Conservation (phyloP, 2,797 vertebrate genomes). For the Rachycentron canadum region DNA sequence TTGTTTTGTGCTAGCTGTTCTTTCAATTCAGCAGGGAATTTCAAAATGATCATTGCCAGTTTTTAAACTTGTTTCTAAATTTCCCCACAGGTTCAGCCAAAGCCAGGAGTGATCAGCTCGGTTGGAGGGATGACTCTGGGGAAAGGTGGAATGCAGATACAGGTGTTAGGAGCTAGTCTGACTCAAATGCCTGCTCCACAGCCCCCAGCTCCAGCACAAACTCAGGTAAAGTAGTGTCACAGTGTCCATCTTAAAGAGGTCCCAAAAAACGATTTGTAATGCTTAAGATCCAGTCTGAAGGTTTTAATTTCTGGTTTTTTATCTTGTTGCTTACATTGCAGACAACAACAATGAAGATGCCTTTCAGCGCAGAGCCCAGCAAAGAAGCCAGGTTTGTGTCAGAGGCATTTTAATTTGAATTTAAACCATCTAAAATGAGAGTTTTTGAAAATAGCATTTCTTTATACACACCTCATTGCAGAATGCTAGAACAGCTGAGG, state of each 20-base stretch:
- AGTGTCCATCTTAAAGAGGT: background rate
- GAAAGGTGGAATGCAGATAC: conserved; percentile 85
- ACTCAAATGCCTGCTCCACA: conserved; percentile 83
- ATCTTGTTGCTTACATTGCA: conserved; percentile 63
- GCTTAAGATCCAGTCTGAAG: background rate
- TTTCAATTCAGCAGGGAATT: background rate
- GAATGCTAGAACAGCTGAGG: conserved; percentile 94
- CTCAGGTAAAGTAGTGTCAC: conserved; percentile 76
- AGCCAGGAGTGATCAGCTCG: conserved; percentile 87
- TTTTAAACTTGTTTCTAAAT: background rate
- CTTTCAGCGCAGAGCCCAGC: conserved; percentile 90
- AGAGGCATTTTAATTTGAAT: background rate
- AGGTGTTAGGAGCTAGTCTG: conserved; percentile 81
- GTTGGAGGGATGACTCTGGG: conserved; percentile 82
- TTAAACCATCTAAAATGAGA: background rate
- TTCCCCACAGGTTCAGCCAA: conserved; percentile 77
- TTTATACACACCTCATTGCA: conserved; percentile 59
- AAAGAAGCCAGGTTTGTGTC: conserved; percentile 92
- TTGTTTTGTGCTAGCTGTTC: background rate
- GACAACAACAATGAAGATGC: conserved; percentile 88
- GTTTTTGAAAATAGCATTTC: conserved; percentile 9
- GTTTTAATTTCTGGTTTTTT: conserved; percentile 27
- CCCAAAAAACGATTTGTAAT: background rate
- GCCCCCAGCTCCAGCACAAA: conserved; percentile 75
- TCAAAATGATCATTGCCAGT: background rate